Evolutionary conservation across 1,140 invertebrate genomes (phyloP).

Genomic region (Drosophila biarmipes): DNA sequence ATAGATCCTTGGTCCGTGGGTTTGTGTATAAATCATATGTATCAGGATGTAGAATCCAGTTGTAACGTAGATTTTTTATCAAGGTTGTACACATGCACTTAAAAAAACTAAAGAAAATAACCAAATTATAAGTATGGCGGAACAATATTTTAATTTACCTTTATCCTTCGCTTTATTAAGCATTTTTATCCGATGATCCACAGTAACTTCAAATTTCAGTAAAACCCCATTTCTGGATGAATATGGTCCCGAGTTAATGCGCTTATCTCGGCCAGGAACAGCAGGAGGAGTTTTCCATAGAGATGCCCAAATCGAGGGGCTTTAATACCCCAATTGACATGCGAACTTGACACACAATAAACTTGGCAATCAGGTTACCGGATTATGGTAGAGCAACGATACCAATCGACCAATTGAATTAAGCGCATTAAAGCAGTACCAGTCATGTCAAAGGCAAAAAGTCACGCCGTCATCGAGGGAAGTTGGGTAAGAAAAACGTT

Average conservation of each 20-base stretch:
- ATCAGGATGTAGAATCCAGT: not conserved
- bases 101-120: not conserved
- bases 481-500: slow-evolving; percentile 1
- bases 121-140: not conserved
- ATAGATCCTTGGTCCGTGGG: not conserved
- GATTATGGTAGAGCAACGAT: slow-evolving; percentile 50
- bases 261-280: slow-evolving; percentile 18
- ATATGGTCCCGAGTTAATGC: slow-evolving; percentile 23
- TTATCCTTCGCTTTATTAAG: not conserved
- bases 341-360: slow-evolving; percentile 47
- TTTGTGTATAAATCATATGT: not conserved
- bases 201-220: not conserved
- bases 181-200: too few relatives aligned
- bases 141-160: not conserved
- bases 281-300: slow-evolving; percentile 2
- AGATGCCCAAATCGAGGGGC: slow-evolving; percentile 2
- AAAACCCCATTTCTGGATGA: not conserved
- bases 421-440: slow-evolving; percentile 64
- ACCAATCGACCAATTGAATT: slow-evolving; percentile 59
- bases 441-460: slow-evolving; percentile 22
- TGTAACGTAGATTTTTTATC: not conserved
- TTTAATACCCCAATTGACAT: slow-evolving; percentile 64
- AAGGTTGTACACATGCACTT: not conserved
- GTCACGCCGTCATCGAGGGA: slow-evolving; percentile 8
- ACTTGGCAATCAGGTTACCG: slow-evolving; percentile 61